Evolutionary conservation across 2,888 invertebrate species (phyloP), one percentile per base, ranked within the genome.

Genomic region (Allacma fusca): DNA sequence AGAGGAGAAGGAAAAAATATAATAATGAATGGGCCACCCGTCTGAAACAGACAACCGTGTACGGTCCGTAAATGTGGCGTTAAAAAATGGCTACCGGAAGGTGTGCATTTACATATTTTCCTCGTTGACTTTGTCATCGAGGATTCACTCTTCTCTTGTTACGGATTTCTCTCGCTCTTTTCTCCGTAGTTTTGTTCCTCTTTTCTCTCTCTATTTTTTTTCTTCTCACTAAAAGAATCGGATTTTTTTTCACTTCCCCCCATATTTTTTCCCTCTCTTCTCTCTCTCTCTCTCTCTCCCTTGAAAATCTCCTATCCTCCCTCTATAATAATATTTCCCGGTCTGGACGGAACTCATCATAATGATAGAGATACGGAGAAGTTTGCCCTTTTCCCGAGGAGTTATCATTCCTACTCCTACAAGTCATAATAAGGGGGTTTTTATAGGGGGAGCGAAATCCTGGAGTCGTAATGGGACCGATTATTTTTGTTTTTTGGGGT

Each of bases 11-110:
- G 19, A 43, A 50, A 44, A 59, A 34, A 76, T 70, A 70, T 57
- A 59, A 70, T 69, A 76, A 76, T 76, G 76, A 76, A 75, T 76
- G 62, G 76, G 50, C 75, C 76, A 69, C 76, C 76, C 40, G 76
- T 71, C 76, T 70, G 70, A 64, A 76, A 71, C 40, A 70, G 76
- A 76, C 76, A 76, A 72, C 57, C 72, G 64, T 57, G 67, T 68
- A 29, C 62, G 64, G 64, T 75, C 68, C 44, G 75, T 57, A 70
- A 83, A 83, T 83, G 83, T 83, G 81, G 81, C 82, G 81, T 83
- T 83, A 83, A 83, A 83, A 83, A 83, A 83, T 82, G 83, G 81
- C 83, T 78, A 82, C 80, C 82, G 83, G 83, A 82, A 83, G 83
- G 81, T 82, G 81, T 78, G 77, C 79, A 82, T 82, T 82, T 80